Conservation (phyloP, 2,113 vertebrate genomes). For the Malurus elegans region DNA sequence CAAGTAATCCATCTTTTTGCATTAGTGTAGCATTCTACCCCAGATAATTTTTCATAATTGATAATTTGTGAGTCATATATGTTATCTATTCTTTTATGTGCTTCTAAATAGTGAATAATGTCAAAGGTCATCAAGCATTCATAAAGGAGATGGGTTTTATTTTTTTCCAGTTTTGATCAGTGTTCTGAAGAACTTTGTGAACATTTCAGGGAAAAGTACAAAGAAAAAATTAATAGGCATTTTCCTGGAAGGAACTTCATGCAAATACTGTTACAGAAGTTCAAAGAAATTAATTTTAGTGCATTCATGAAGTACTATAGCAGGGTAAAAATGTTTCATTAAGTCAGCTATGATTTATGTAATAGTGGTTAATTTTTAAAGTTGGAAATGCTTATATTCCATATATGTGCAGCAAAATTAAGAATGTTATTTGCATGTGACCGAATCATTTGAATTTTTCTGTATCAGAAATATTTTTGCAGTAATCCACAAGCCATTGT, state of each 20-base stretch:
- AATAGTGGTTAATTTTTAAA: not conserved
- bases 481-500: not conserved
- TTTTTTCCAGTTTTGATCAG: slow-evolving; percentile 49
- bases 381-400: not conserved
- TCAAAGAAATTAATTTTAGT: not conserved
- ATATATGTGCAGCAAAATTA: not conserved
- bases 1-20: slow-evolving; percentile 77
- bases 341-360: not conserved
- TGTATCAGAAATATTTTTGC: not conserved
- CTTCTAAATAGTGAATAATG: slow-evolving; percentile 69
- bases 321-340: not conserved
- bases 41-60: slow-evolving; percentile 78
- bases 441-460: not conserved
- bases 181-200: slow-evolving; percentile 53
- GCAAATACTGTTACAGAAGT: not conserved
- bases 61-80: slow-evolving; percentile 75
- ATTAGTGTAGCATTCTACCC: slow-evolving; percentile 65
- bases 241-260: not conserved
- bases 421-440: not conserved
- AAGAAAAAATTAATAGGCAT: not conserved
- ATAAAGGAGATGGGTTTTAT: slow-evolving; percentile 39
- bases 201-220: slow-evolving; percentile 1
- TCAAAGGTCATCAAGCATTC: slow-evolving; percentile 52
- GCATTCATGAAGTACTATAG: not conserved
- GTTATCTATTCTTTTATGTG: slow-evolving; percentile 70